Evolutionary conservation across 2,888 invertebrate species (phyloP).

Genomic region (Sympetrum striolatum): DNA sequence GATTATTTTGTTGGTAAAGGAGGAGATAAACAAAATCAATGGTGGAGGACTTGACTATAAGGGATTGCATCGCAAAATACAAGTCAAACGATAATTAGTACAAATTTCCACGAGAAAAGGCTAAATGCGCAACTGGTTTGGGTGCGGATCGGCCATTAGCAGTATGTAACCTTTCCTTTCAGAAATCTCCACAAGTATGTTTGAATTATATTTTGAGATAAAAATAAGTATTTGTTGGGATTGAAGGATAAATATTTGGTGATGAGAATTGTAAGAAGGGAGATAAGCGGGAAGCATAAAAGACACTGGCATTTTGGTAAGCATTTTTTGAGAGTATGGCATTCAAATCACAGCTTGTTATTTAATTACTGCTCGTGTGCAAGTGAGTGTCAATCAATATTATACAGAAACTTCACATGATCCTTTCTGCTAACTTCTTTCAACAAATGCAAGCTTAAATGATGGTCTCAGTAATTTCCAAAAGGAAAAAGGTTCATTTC

Average conservation of each 20-base stretch:
- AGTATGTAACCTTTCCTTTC: too few relatives aligned
- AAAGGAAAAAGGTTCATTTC: too few relatives aligned
- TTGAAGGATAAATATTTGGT: background rate
- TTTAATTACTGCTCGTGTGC: background rate
- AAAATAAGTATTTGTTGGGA: background rate
- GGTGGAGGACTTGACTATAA: background rate
- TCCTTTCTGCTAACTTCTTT: background rate
- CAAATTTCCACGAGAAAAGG: too few relatives aligned
- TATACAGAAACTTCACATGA: conserved; percentile 12
- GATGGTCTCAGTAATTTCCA: too few relatives aligned
- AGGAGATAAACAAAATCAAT: background rate
- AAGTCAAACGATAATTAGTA: too few relatives aligned
- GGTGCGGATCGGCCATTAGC: too few relatives aligned
- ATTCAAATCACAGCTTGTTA: background rate
- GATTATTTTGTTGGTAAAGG: conserved; percentile 42
- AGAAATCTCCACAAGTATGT: background rate
- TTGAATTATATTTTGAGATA: background rate
- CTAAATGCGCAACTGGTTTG: too few relatives aligned
- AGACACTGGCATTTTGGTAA: conserved; percentile 39
- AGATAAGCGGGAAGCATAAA: background rate
- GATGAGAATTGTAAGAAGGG: background rate
- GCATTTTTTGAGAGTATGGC: background rate
- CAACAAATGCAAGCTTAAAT: too few relatives aligned
- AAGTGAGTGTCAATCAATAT: conserved; percentile 1
- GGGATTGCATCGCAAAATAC: too few relatives aligned